Percentiles rank a stretch among this genome's conserved stretches.
phyloP scores from a whole-genome alignment of 1,140 invertebrate genomes.

The Macrosteles quadrilineatus region DNA sequence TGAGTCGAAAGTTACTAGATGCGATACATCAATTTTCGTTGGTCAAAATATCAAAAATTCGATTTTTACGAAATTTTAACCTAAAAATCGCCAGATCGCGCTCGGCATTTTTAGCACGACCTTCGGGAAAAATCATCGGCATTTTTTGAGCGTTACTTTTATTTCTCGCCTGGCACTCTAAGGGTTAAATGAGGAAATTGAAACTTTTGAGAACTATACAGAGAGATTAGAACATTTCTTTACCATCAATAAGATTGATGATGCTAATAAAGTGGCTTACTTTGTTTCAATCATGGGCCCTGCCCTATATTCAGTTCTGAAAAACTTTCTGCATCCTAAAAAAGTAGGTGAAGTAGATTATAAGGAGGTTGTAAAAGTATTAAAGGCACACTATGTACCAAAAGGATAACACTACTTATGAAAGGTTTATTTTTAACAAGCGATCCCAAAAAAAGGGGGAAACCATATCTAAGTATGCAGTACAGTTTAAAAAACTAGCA shows the following conservation, averaged over 20 bases:
- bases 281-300: not conserved
- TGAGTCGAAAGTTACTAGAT: too few species aligned
- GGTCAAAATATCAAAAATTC: too few species aligned
- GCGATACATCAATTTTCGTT: too few species aligned
- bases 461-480: not conserved
- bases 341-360: not conserved
- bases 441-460: not conserved
- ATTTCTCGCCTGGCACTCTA: too few species aligned
- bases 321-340: not conserved
- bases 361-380: not conserved
- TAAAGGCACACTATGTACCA: not conserved
- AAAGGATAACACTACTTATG: not conserved
- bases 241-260: not conserved
- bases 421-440: not conserved
- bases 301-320: not conserved
- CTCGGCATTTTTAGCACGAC: too few species aligned
- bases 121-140: too few species aligned
- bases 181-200: too few species aligned
- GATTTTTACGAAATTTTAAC: too few species aligned
- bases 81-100: too few species aligned
- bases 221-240: not conserved
- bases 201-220: too few species aligned
- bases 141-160: too few species aligned
- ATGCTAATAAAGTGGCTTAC: not conserved
- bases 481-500: not conserved